These are phyloP conservation scores for Acipenser ruthenus DNA, from an alignment of 2,797 vertebrate species.

Conservation along the genomic window DNA sequence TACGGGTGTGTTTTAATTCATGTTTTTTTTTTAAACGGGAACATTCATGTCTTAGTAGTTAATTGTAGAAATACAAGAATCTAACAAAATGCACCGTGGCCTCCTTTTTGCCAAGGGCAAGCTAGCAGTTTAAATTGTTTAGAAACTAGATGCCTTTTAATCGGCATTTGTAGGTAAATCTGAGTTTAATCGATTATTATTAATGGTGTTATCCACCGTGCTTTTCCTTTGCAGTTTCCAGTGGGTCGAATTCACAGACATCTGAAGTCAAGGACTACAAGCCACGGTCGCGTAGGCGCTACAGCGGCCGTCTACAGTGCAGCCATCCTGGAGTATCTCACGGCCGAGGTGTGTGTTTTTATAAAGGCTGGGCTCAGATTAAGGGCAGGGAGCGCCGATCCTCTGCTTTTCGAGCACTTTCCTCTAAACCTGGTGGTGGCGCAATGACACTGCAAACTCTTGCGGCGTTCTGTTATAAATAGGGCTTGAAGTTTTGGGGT, in stretches of 20 bases:
- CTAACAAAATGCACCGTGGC: too few species aligned
- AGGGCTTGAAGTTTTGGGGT: too few species aligned
- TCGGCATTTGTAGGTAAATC: too few species aligned
- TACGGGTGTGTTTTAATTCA: too few species aligned
- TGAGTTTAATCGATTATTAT: too few species aligned
- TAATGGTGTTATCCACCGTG: background rate
- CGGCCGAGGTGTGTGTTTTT: constrained; percentile 72
- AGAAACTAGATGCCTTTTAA: background rate
- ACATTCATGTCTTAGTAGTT: background rate
- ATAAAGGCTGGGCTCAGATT: too few species aligned
- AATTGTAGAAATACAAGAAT: too few species aligned
- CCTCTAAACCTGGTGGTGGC: too few species aligned
- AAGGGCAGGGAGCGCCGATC: background rate
- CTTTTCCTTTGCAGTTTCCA: constrained; percentile 46
- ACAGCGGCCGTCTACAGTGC: constrained; percentile 71
- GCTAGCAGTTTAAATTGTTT: background rate
- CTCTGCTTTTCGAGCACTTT: too few species aligned
- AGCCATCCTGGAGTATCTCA: constrained; percentile 78
- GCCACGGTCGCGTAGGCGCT: constrained; percentile 67
- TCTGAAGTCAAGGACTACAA: constrained; percentile 67
- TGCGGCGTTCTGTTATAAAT: background rate
- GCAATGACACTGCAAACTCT: background rate
- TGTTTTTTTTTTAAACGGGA: too few species aligned
- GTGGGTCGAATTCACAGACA: constrained; percentile 73
- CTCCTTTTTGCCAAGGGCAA: background rate